Percentiles rank a stretch among this genome's conserved stretches.
Evolutionary conservation across 2,113 vertebrate genomes (phyloP).

Genomic region (Etia nguti): DNA sequence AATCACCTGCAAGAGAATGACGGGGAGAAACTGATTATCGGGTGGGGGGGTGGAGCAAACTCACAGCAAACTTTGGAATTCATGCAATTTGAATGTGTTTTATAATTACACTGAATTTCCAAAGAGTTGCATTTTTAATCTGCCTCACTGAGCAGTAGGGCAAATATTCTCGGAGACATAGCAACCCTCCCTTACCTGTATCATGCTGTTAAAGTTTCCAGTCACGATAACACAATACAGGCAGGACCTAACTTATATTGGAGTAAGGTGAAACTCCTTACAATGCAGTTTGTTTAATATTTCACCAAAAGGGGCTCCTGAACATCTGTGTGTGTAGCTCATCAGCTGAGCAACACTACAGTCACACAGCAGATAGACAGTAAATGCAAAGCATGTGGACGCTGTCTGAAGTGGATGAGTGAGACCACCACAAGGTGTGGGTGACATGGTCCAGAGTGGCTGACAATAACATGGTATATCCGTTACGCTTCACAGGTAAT

Average conservation of each 20-base stretch:
- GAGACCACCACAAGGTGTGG: slow-evolving; percentile 37
- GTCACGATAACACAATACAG: slow-evolving; percentile 59
- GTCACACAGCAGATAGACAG: slow-evolving; percentile 24
- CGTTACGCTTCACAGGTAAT: slow-evolving; percentile 38
- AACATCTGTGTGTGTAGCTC: not conserved
- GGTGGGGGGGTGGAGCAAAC: slow-evolving; percentile 1
- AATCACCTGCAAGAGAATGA: slow-evolving; percentile 21
- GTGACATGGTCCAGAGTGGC: slow-evolving; percentile 31
- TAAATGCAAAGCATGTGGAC: slow-evolving; percentile 24
- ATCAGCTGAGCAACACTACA: not conserved
- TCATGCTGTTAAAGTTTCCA: slow-evolving; percentile 19
- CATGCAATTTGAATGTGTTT: slow-evolving; percentile 67
- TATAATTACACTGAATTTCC: slow-evolving; percentile 67
- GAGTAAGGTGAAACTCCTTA: slow-evolving; percentile 71
- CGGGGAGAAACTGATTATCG: not conserved
- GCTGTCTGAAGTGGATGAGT: not conserved
- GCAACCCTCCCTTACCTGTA: slow-evolving; percentile 38
- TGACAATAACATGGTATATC: slow-evolving; percentile 36
- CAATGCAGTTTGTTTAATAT: not conserved
- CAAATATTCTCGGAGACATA: slow-evolving; percentile 12
- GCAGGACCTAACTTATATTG: slow-evolving; percentile 53
- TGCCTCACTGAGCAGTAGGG: slow-evolving; percentile 8
- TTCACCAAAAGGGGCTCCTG: not conserved
- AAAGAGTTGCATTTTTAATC: slow-evolving; percentile 67
- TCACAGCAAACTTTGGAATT: slow-evolving; percentile 71